phyloP scores from a whole-genome alignment of 2,888 invertebrate genomes.

The Dugesia japonica region DNA sequence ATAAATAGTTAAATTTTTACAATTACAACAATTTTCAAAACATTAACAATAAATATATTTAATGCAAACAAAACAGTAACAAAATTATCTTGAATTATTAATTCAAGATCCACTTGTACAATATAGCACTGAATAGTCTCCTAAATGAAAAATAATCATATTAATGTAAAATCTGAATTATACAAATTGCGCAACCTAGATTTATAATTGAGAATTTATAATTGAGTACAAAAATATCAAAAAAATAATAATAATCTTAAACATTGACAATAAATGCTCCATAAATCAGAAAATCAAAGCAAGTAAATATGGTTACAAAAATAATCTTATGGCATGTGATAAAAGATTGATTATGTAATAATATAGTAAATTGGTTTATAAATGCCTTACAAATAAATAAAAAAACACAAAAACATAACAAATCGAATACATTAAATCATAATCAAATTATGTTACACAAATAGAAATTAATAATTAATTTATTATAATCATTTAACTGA shows the following conservation, averaged over 20 bases:
- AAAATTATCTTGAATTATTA: slow-evolving; percentile 6
- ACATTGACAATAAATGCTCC: too few relatives aligned
- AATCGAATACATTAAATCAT: too few relatives aligned
- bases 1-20: neutral
- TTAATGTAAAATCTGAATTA: slow-evolving; percentile 10
- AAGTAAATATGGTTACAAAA: too few relatives aligned
- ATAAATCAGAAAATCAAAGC: too few relatives aligned
- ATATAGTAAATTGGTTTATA: too few relatives aligned
- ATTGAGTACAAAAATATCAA: slow-evolving; percentile 3
- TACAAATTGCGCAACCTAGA: neutral
- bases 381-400: too few relatives aligned
- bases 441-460: too few relatives aligned
- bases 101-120: slow-evolving; percentile 13
- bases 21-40: neutral
- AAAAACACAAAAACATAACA: too few relatives aligned
- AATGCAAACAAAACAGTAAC: slow-evolving; percentile 16
- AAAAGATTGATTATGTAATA: too few relatives aligned
- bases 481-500: too few relatives aligned
- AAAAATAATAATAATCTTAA: neutral
- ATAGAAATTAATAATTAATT: too few relatives aligned
- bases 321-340: too few relatives aligned
- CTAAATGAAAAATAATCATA: neutral
- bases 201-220: neutral
- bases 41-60: slow-evolving; percentile 15
- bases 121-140: slow-evolving; percentile 2